phyloP scores from a whole-genome alignment of 1,140 invertebrate genomes.

The Zaprionus ghesquierei region DNA sequence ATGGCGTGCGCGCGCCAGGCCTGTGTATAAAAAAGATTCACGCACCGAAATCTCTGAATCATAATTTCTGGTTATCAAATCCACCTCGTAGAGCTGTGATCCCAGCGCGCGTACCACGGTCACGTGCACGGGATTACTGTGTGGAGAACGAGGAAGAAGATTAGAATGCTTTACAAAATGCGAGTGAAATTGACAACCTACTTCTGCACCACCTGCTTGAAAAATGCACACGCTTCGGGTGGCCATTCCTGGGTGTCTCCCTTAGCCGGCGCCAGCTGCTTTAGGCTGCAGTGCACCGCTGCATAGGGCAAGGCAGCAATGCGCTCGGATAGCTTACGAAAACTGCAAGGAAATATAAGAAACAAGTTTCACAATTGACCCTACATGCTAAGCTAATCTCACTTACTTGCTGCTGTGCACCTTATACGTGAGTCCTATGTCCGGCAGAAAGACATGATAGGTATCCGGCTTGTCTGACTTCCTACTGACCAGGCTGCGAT shows the following conservation, averaged over 20 bases:
- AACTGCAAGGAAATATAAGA: conserved; percentile 28
- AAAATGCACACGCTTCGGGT: conserved; percentile 32
- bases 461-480: conserved; percentile 20
- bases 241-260: conserved; percentile 43
- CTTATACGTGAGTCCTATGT: conserved; percentile 19
- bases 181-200: conserved; percentile 2
- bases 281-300: conserved; percentile 57
- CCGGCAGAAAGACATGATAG: conserved; percentile 54
- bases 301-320: conserved; percentile 43
- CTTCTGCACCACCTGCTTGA: conserved; percentile 57
- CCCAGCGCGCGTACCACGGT: not conserved
- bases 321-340: conserved; percentile 38
- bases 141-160: not conserved
- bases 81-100: conserved; percentile 40
- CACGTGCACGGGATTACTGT: conserved; percentile 42
- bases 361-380: not conserved
- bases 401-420: conserved; percentile 36
- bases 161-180: not conserved
- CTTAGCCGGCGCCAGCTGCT: conserved; percentile 49
- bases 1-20: conserved; percentile 41
- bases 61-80: conserved; percentile 44
- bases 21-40: conserved; percentile 73
- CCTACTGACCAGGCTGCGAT: conserved; percentile 43
- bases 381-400: not conserved
- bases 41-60: conserved; percentile 50